A percentile compares a stretch with the other conserved stretches of the same genome.
phyloP scores from a whole-genome alignment of 2,888 invertebrate species.

The Ormyrus pomaceus region DNA sequence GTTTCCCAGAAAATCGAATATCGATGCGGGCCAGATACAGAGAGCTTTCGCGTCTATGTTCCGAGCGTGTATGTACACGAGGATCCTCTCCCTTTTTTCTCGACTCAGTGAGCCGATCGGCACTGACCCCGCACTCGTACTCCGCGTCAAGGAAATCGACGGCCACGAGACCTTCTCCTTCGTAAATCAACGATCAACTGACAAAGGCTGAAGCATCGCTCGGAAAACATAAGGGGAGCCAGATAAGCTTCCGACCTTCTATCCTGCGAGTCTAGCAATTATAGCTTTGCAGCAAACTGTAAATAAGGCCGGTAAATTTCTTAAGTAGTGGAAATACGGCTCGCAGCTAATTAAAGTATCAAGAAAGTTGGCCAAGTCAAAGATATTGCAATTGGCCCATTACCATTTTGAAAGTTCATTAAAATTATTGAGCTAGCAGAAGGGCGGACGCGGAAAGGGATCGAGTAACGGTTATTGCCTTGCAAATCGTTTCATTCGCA shows the following conservation, averaged over 20 bases:
- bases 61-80: not conserved
- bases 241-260: not conserved
- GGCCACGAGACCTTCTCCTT: slow-evolving; percentile 16
- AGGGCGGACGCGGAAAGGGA: not conserved
- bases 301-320: slow-evolving; percentile 14
- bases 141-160: slow-evolving; percentile 27
- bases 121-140: not conserved
- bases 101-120: slow-evolving; percentile 22
- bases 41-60: not conserved
- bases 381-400: slow-evolving; percentile 41
- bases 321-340: slow-evolving; percentile 1
- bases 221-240: not conserved
- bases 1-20: slow-evolving; percentile 36
- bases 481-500: slow-evolving; percentile 38
- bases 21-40: slow-evolving; percentile 2
- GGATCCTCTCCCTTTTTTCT: slow-evolving; percentile 22
- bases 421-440: slow-evolving; percentile 35
- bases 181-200: slow-evolving; percentile 24
- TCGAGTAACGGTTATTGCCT: slow-evolving; percentile 36
- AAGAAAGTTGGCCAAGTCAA: slow-evolving; percentile 15
- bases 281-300: not conserved
- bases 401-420: slow-evolving; percentile 42
- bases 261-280: no score
- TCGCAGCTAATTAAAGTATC: slow-evolving; percentile 32
- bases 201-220: not conserved